Evolutionary conservation across 2,888 invertebrate species (phyloP).

Genomic region (Mesodorylaimus sp.): DNA sequence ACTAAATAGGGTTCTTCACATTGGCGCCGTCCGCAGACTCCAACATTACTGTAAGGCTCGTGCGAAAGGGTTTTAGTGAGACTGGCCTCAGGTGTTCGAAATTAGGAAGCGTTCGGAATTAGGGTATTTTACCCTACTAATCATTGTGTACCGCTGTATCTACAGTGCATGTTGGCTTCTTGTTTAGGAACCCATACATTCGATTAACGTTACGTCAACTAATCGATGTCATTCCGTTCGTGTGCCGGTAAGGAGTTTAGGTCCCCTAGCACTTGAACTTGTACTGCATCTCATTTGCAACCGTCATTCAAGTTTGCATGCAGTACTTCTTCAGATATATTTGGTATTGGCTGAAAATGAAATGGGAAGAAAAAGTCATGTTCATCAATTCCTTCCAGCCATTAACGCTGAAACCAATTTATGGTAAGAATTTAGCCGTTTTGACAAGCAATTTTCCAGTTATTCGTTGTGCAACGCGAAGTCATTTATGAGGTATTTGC

Average conservation of each 20-base stretch:
- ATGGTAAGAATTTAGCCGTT: conserved; percentile 26
- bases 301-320: neutral
- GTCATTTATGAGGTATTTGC: neutral
- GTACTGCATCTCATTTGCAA: neutral
- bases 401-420: conserved; percentile 33
- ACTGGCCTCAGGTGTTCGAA: too few species aligned
- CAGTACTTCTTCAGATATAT: conserved; percentile 8
- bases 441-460: neutral
- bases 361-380: conserved; percentile 28
- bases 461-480: neutral
- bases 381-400: conserved; percentile 35
- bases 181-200: neutral
- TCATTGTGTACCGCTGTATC: too few species aligned
- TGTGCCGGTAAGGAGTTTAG: conserved; percentile 15
- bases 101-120: too few species aligned
- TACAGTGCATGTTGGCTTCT: too few species aligned
- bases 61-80: too few species aligned
- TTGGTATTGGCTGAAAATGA: conserved; percentile 20
- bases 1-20: too few species aligned
- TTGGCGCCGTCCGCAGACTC: too few species aligned
- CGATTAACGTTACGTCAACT: conserved; percentile 12
- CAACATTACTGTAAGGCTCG: too few species aligned
- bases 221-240: conserved; percentile 25
- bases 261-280: neutral
- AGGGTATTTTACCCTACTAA: too few species aligned